A percentile compares a stretch with the other conserved stretches of the same genome.
phyloP scores from a whole-genome alignment of 2,797 vertebrate genomes.

The Brachyrhaphis roseni region DNA sequence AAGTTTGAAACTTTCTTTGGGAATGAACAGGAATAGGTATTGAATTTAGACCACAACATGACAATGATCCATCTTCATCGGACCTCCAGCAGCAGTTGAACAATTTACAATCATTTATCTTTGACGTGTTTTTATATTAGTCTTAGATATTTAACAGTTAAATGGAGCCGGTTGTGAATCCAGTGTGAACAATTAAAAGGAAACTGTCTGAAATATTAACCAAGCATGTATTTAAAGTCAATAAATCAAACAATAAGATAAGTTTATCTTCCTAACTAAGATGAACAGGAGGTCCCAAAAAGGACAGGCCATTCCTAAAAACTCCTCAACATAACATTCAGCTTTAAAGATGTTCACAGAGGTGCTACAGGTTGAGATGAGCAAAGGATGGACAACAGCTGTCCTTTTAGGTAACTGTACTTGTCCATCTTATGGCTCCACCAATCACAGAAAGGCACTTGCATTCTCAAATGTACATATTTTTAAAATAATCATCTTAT shows the following conservation, averaged over 20 bases:
- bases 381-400: not conserved
- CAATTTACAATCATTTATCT: not conserved
- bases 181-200: not conserved
- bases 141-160: not conserved
- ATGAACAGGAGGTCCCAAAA: not conserved
- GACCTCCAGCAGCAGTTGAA: not conserved
- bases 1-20: not conserved
- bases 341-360: not conserved
- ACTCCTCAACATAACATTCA: not conserved
- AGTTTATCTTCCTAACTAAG: not conserved
- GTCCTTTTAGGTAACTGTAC: not conserved
- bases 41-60: not conserved
- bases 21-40: not conserved
- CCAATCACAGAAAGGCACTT: not conserved
- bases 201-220: not conserved
- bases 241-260: not conserved
- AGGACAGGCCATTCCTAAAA: not conserved
- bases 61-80: not conserved
- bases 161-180: not conserved
- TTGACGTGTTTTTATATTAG: not conserved
- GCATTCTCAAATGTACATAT: not conserved
- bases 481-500: not conserved
- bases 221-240: not conserved
- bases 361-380: too few relatives aligned
- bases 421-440: not conserved